A percentile compares a stretch with the other conserved stretches of the same genome.
Evolutionary conservation across 1,140 invertebrate genomes (phyloP).

Genomic region (Drosophila pallidifrons): DNA sequence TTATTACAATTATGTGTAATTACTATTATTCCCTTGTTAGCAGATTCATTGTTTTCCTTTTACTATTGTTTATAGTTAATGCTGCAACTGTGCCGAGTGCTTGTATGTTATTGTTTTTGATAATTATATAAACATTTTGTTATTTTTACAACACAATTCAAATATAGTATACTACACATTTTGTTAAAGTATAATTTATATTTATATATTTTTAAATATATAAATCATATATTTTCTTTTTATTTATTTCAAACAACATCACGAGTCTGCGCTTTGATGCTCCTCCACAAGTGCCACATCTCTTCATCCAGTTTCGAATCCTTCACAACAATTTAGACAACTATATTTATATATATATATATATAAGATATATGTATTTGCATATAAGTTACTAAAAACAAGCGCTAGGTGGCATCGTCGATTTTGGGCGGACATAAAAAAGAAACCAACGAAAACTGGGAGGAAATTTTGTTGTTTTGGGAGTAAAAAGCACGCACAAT

Average conservation of each 20-base stretch:
- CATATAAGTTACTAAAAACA: slow-evolving; percentile 59
- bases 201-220: slow-evolving; percentile 44
- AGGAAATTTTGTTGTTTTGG: slow-evolving; percentile 17
- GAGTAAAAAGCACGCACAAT: slow-evolving; percentile 42
- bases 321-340: slow-evolving; percentile 47
- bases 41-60: not conserved
- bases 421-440: slow-evolving; percentile 51
- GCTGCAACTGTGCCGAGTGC: slow-evolving; percentile 31
- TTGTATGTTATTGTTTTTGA: slow-evolving; percentile 36
- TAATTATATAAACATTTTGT: slow-evolving; percentile 48
- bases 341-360: not conserved
- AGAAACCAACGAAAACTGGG: slow-evolving; percentile 44
- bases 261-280: slow-evolving; percentile 77
- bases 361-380: slow-evolving; percentile 19
- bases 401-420: slow-evolving; percentile 53
- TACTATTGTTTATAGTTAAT: slow-evolving; percentile 6
- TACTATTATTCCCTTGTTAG: slow-evolving; percentile 35
- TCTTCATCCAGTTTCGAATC: not conserved
- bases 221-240: slow-evolving; percentile 26
- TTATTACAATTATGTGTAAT: slow-evolving; percentile 2
- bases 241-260: slow-evolving; percentile 71
- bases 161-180: slow-evolving; percentile 68
- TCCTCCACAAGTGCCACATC: slow-evolving; percentile 29
- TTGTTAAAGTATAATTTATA: slow-evolving; percentile 57
- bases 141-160: slow-evolving; percentile 54